phyloP scores from a whole-genome alignment of 2,888 invertebrate species.

The Mythimna ferrago region DNA sequence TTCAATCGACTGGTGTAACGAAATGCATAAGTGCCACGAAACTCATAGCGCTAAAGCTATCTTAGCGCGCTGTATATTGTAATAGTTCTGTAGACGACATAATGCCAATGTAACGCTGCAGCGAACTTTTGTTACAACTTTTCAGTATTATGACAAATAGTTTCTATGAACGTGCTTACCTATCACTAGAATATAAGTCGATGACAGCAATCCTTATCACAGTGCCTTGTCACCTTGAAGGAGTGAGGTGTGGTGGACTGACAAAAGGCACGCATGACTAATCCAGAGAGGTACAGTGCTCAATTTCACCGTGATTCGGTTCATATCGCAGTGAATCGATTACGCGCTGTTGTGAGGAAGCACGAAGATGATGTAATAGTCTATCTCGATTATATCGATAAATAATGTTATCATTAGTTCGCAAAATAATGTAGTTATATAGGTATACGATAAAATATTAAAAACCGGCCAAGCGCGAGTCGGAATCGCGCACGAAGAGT shows the following conservation, averaged over 20 bases:
- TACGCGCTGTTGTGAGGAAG: slow-evolving; percentile 46
- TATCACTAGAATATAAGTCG: no score
- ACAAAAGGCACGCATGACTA: slow-evolving; percentile 23
- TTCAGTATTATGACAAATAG: no score
- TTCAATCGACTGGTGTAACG: no score
- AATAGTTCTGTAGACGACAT: no score
- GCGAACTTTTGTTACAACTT: no score
- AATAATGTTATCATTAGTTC: not conserved
- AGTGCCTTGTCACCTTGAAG: slow-evolving; percentile 1
- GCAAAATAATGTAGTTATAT: not conserved
- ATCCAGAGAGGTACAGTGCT: slow-evolving; percentile 9
- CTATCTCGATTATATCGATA: slow-evolving; percentile 13
- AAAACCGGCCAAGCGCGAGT: no score
- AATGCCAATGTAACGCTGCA: no score
- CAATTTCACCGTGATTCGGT: slow-evolving; percentile 51
- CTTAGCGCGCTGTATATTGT: no score
- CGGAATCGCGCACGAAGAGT: no score
- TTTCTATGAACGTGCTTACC: no score
- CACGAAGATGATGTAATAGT: slow-evolving; percentile 53
- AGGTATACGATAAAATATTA: not conserved
- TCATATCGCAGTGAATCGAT: slow-evolving; percentile 53
- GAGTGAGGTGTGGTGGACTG: not conserved
- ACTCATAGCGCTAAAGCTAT: no score
- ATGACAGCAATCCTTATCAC: not conserved
- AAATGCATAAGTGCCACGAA: no score